Base-by-base conservation (phyloP, 2,113 vertebrate genomes). In the Zosterops pallidus region DNA sequence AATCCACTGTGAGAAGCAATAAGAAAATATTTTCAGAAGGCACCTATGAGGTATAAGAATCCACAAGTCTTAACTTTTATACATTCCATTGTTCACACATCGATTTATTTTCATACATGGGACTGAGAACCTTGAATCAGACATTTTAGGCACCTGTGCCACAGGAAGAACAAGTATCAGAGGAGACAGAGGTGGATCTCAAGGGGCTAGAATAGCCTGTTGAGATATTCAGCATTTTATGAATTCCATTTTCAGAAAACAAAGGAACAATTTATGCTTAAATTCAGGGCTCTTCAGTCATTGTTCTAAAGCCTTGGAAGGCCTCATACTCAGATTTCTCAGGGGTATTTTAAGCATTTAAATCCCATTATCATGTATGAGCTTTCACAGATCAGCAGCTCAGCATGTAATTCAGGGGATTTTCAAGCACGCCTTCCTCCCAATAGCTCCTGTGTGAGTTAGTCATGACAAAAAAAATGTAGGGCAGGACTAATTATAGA, bases 341-440 rank as follows among this genome's bases (percentile, higher is more conserved):
- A 50, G 17, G 44, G 14, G 37, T 55, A 71, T 72, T 87, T 71
- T 55, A 71, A 70, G 49, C 33, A 90, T 80, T 92, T 82, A 71
- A 92, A 87, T 76, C n/a, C 41, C 44, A 79, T 93, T 92, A 79
- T 35, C 52, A 75, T 22, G 26, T 37, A 76, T 53, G 31, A 63
- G 39, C 41, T 90, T 88, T 85, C 70, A 87, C 47, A 90, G 75
- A 35, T 80, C 62, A 90, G 74, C 47, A 92, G 62, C 52, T 90
- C 26, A 67, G 69, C 31, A 39, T n/a, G 53, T 41, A 92, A 80
- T 68, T 67, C 39, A 29, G 28, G 28, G 28, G 41, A 68, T 93
- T 85, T 94, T 92, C 75, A 90, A 68, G 62, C 14, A 88, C 1
- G 5, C 19, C 49, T 88, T 64, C 69, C 21, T 92, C 57, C 33